Conservation (phyloP, 2,888 invertebrate species). For the Peribatodes rhomboidaria region DNA sequence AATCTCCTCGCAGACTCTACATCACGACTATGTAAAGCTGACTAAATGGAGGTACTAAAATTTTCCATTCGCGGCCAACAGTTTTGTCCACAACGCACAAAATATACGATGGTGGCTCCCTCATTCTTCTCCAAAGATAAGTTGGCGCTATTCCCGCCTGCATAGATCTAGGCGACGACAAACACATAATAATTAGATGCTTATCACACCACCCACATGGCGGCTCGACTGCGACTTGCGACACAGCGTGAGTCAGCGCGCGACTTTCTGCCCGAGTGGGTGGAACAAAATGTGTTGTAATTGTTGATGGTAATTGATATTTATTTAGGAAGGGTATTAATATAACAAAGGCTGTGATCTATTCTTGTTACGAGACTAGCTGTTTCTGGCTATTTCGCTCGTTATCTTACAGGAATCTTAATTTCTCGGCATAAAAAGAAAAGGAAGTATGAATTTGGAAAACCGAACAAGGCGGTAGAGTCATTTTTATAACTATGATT, state of each 20-base stretch:
- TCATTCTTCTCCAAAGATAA: neutral
- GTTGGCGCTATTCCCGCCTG: neutral
- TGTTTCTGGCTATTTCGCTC: too few relatives aligned
- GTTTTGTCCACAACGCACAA: neutral
- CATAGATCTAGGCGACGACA: conserved; percentile 47
- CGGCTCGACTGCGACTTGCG: conserved; percentile 58
- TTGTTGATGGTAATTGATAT: conserved; percentile 47
- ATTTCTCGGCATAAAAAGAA: too few relatives aligned
- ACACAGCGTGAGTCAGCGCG: conserved; percentile 70
- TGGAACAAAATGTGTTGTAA: conserved; percentile 49
- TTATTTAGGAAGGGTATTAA: conserved; percentile 31
- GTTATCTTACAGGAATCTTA: too few relatives aligned
- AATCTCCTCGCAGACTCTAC: neutral
- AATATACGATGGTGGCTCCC: neutral
- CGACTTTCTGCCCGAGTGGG: conserved; percentile 57
- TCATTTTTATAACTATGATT: too few relatives aligned
- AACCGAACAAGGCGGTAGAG: too few relatives aligned
- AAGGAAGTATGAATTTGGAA: too few relatives aligned
- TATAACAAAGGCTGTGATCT: neutral
- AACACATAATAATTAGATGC: conserved; percentile 78
- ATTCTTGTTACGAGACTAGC: neutral
- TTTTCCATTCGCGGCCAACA: neutral
- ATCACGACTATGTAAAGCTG: neutral
- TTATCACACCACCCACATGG: conserved; percentile 79
- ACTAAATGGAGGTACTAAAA: neutral